Conservation (phyloP, 2,888 invertebrate genomes). For the Pomacea canaliculata region DNA sequence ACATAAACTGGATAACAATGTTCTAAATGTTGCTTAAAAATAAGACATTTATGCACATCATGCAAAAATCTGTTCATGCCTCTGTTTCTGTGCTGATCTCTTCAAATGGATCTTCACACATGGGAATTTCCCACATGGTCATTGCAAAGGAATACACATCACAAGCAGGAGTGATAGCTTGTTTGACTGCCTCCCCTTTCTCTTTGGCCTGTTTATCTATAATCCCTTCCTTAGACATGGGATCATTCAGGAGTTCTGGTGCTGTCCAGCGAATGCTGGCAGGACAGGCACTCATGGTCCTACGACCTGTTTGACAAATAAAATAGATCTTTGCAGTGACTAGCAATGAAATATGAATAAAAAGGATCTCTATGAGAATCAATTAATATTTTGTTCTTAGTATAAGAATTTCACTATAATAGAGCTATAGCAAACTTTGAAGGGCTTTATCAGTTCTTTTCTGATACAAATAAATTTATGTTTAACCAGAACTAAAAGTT, state of each 20-base stretch:
- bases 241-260: constrained; percentile 59
- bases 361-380: too few species aligned
- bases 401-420: too few species aligned
- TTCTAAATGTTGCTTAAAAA: too few species aligned
- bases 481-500: too few species aligned
- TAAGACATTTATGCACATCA: too few species aligned
- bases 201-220: background rate
- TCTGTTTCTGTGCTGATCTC: constrained; percentile 59
- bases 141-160: constrained; percentile 67
- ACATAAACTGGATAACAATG: too few species aligned
- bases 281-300: constrained; percentile 56
- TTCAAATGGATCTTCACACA: constrained; percentile 61
- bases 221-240: constrained; percentile 33
- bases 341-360: too few species aligned
- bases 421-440: too few species aligned
- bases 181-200: constrained; percentile 14
- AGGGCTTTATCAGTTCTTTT: too few species aligned
- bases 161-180: constrained; percentile 48
- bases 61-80: constrained; percentile 36
- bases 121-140: constrained; percentile 62
- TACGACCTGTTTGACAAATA: constrained; percentile 39
- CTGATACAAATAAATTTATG: too few species aligned
- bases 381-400: background rate
- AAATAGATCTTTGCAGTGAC: background rate
- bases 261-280: constrained; percentile 65